phyloP scores from a whole-genome alignment of 2,113 vertebrate species.

The Asarcornis scutulata region DNA sequence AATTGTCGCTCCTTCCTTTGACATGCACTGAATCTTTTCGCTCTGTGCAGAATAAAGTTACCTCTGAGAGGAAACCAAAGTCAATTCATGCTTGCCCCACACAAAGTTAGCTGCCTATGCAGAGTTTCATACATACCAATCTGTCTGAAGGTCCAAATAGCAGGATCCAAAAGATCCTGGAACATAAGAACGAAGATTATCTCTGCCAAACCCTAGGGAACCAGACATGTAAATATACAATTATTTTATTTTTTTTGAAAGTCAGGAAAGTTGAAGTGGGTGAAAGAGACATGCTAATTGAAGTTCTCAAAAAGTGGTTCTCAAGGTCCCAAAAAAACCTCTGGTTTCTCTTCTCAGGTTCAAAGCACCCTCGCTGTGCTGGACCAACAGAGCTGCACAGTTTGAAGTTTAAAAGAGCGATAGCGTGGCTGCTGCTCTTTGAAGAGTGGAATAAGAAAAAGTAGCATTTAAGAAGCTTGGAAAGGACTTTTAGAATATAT shows the following conservation, averaged over 20 bases:
- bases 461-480: conserved; percentile 70
- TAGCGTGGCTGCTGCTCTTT: conserved; percentile 72
- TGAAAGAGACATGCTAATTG: conserved; percentile 70
- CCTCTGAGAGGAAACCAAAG: conserved; percentile 30
- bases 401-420: conserved; percentile 77
- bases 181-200: background rate
- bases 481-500: conserved; percentile 49
- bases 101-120: conserved; percentile 39
- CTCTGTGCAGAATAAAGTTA: conserved; percentile 7
- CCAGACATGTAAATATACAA: background rate
- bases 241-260: background rate
- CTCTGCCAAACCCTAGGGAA: conserved; percentile 57
- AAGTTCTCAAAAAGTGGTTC: conserved; percentile 66
- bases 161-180: conserved; percentile 22
- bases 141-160: conserved; percentile 54
- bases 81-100: conserved; percentile 4
- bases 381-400: conserved; percentile 65
- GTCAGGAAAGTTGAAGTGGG: conserved; percentile 44
- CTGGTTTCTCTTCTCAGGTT: conserved; percentile 72
- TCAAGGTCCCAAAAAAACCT: conserved; percentile 57
- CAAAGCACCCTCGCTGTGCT: conserved; percentile 73
- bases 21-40: background rate
- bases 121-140: conserved; percentile 49
- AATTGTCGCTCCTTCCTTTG: conserved; percentile 5
- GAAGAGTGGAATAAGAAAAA: conserved; percentile 73